These are phyloP conservation scores for Bothrops alternatus DNA, from an alignment of 2,797 vertebrate genomes.

Conservation along the genomic window DNA sequence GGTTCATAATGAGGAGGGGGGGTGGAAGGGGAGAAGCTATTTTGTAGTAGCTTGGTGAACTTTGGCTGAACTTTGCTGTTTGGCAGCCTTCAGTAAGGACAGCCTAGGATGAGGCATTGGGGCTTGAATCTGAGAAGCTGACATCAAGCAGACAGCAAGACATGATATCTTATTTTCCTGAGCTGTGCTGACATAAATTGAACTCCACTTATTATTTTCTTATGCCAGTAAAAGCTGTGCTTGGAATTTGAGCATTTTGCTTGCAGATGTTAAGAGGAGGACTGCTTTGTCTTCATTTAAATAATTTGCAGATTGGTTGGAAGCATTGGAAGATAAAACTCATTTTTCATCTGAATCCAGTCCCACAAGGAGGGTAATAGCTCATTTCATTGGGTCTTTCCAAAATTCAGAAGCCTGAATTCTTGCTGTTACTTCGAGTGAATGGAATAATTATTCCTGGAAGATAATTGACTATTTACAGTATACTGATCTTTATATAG, in stretches of 20 bases:
- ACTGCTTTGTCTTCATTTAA: slow-evolving; percentile 80
- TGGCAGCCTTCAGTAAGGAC: slow-evolving; percentile 82
- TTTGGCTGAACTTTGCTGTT: slow-evolving; percentile 88
- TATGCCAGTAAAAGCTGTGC: slow-evolving; percentile 78
- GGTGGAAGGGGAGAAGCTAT: slow-evolving; percentile 69
- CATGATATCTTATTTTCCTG: slow-evolving; percentile 99
- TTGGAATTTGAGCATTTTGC: slow-evolving; percentile 75
- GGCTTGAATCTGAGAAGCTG: slow-evolving; percentile 87
- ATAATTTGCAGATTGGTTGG: slow-evolving; percentile 86
- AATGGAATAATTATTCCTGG: background rate
- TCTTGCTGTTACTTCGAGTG: slow-evolving; percentile 45
- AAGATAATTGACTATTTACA: slow-evolving; percentile 48
- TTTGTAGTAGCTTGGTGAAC: slow-evolving; percentile 88
- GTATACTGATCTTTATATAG: background rate
- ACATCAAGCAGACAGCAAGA: slow-evolving; percentile 95
- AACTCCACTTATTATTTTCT: slow-evolving; percentile 90
- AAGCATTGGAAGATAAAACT: slow-evolving; percentile 76
- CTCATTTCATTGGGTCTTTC: slow-evolving; percentile 55
- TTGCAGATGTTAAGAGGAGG: slow-evolving; percentile 81
- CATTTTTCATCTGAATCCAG: slow-evolving; percentile 79
- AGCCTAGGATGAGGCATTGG: slow-evolving; percentile 86
- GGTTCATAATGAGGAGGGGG: slow-evolving; percentile 73
- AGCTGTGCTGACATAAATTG: slow-evolving; percentile 93
- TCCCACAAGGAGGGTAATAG: slow-evolving; percentile 52
- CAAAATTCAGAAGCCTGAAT: slow-evolving; percentile 53